A percentile compares a stretch with the other conserved stretches of the same genome.
These are phyloP conservation scores for Columba janthina DNA, from an alignment of 2,113 vertebrate genomes.

Conservation along the genomic window DNA sequence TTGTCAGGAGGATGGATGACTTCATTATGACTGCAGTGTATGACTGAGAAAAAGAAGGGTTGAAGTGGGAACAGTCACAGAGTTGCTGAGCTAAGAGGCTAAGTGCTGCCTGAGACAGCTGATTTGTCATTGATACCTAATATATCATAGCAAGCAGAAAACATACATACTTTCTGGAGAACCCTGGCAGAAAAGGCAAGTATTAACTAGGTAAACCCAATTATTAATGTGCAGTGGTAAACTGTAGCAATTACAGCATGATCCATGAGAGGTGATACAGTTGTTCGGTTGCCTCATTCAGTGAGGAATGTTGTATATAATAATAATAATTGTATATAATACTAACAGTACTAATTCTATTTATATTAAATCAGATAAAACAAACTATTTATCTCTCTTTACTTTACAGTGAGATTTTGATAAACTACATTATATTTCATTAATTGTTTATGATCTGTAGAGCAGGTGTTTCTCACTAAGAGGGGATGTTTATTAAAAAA, in stretches of 20 bases:
- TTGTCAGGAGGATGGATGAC: conserved; percentile 70
- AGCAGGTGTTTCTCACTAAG: conserved; percentile 24
- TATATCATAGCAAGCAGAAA: conserved; percentile 66
- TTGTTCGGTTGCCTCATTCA: background rate
- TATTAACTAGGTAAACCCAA: conserved; percentile 31
- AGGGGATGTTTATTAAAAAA: conserved; percentile 30
- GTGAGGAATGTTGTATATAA: background rate
- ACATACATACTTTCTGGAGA: conserved; percentile 35
- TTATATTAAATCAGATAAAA: background rate
- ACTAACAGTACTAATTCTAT: background rate
- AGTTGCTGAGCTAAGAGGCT: conserved; percentile 71
- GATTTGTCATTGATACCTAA: conserved; percentile 73
- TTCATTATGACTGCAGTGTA: conserved; percentile 70
- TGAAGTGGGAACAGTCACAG: conserved; percentile 39
- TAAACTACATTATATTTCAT: conserved; percentile 21
- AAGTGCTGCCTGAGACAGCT: conserved; percentile 63
- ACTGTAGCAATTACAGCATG: background rate
- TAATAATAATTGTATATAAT: background rate
- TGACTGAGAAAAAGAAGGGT: conserved; percentile 53
- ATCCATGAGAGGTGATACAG: background rate
- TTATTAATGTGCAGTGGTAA: background rate
- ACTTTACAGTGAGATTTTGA: conserved; percentile 24
- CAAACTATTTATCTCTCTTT: background rate
- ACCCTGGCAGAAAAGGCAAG: background rate
- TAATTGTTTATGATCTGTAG: conserved; percentile 36